Base-by-base conservation (phyloP, 2,113 vertebrate genomes). In the Misgurnus anguillicaudatus region DNA sequence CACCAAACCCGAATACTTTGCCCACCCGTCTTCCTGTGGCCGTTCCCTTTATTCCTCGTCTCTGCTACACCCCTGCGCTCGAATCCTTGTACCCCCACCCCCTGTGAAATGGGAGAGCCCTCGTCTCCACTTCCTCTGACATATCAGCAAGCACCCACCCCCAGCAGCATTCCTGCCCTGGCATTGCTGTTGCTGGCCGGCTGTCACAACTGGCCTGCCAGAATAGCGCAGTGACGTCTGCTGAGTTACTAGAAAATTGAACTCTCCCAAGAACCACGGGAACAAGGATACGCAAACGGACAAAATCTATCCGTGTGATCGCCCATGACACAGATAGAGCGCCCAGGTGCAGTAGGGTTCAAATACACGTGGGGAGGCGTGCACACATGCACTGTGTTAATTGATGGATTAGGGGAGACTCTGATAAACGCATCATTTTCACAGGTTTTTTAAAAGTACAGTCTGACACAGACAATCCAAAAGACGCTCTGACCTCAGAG, bases 1-100 rank as follows among this genome's bases (percentile, higher is more conserved):
- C 91, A 93, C 91, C 92, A 91, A 86, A 92, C 87, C 80, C 87
- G 91, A 91, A 94, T 92, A 88, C 88, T 87, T 90, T 85, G 72
- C 71, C 77, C 85, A 81, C 81, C 85, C 80, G 69, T 78, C 83
- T 87, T 82, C 86, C 82, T 88, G 85, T 85, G 77, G 75, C 82
- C 84, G 72, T 81, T 74, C 79, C 75, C 58, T 74, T 74, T 83
- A 61, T 84, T 78, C 61, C 71, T 79, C 51, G 39, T 83, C 74
- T 80, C 87, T 73, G 77, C 73, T 48, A 75, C 60, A 51, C 45
- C 31, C 45, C 31, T 65, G 79, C 72, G 66, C 77, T 19, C 74
- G 58, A 77, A 72, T 66, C 63, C 66, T 45, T 21, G 19, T 57
- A 16, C 39, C 55, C 63, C 67, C 75, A 68, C 21, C 75, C 39